Evolutionary conservation across 2,888 invertebrate genomes (phyloP).

Genomic region (Rhamnusium bicolor): DNA sequence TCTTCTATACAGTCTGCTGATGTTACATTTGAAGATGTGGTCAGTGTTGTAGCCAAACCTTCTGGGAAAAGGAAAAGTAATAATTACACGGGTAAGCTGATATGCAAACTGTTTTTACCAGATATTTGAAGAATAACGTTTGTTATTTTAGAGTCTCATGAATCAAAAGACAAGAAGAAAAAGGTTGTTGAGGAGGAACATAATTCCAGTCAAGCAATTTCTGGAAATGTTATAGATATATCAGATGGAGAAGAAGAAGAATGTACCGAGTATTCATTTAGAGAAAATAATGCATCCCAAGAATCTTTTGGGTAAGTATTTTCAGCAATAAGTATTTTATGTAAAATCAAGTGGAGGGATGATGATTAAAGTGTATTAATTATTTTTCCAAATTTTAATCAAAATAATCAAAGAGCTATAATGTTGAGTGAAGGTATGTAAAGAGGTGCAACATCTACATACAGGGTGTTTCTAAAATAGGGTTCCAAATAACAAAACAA

Average conservation of each 20-base stretch:
- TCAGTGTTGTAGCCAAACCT: neutral
- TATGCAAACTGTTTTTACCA: too few species aligned
- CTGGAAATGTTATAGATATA: constrained; percentile 62
- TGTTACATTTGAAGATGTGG: constrained; percentile 4
- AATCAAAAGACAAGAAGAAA: constrained; percentile 27
- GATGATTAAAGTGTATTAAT: too few species aligned
- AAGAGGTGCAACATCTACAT: too few species aligned
- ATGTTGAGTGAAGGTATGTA: too few species aligned
- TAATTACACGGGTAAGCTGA: neutral
- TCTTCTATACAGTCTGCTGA: neutral
- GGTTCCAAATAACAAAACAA: too few species aligned
- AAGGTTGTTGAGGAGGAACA: constrained; percentile 26
- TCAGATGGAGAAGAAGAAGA: constrained; percentile 65
- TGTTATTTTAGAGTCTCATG: constrained; percentile 28
- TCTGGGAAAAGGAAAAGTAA: constrained; percentile 16
- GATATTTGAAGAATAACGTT: neutral
- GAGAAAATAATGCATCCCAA: constrained; percentile 50
- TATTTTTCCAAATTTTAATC: too few species aligned
- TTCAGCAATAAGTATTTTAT: neutral
- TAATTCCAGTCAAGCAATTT: constrained; percentile 43
- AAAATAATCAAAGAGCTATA: too few species aligned
- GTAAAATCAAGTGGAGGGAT: too few species aligned
- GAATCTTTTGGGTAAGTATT: constrained; percentile 49
- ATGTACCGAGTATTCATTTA: constrained; percentile 55
- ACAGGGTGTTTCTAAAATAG: too few species aligned